Evolutionary conservation across 2,888 invertebrate genomes (phyloP), one percentile per base, ranked within the genome.

Genomic region (Gandaritis pyraliata): DNA sequence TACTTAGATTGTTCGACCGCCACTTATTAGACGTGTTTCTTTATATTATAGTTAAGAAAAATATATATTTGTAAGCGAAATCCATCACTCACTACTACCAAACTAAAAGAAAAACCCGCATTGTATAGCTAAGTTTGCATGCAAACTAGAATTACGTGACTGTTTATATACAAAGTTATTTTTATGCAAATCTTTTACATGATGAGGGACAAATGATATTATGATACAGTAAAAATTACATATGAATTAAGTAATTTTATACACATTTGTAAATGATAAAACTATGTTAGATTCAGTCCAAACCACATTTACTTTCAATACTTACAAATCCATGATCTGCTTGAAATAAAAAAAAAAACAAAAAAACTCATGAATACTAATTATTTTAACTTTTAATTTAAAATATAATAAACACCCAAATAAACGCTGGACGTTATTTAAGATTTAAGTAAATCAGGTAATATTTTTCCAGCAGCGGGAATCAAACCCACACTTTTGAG

Each of bases 271-370:
- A 12, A 49, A 29, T 12, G 30, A 16, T 39, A 16, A 47, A 43
- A 45, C 48, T 49, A 48, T 58, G 53, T 51, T 54, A 58, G 36
- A 52, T 30, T 38, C 18, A 55, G 53, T 69, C 65, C 64, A 66
- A 69, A 54, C 48, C 72, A 69, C 65, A 56, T 59, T 57, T 62
- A 71, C 66, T 75, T 61, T 18, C 52, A 53, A 70, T 84, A 88
- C 88, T 87, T 61, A 87, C 87, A 58, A 63, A 53, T 70, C 59
- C 64, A 62, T 61, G 39, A 6, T 81, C 87, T 87, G 88, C 86
- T 61, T 81, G 80, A 61, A 83, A 87, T 62, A 76, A 81, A 78
- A 75, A 76, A 81, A 78, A 75, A 61, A 69, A 60, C 15, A 64
- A 62, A n/a, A n/a, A n/a, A 65, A 63, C n/a, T 39, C 11, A 57